These are phyloP conservation scores for Enoplosus armatus DNA, from an alignment of 2,797 vertebrate genomes.

Conservation along the genomic window DNA sequence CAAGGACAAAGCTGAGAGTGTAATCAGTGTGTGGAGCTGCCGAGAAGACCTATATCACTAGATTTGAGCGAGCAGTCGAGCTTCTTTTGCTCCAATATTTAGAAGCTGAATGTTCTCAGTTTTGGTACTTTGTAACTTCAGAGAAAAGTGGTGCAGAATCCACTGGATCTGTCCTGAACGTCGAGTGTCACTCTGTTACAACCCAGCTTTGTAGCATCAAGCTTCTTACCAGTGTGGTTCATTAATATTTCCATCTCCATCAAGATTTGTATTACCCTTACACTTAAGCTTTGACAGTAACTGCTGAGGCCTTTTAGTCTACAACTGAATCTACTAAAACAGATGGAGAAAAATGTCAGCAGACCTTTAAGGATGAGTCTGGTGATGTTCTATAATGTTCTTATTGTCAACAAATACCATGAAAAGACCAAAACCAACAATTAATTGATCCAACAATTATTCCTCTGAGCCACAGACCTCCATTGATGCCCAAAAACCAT, in stretches of 20 bases:
- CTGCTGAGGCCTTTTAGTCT: not conserved
- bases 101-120: not conserved
- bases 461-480: no score
- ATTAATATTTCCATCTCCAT: conserved; percentile 8
- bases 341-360: not conserved
- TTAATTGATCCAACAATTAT: no score
- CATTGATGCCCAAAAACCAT: no score
- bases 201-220: not conserved
- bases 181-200: not conserved
- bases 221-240: not conserved
- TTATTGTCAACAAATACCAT: no score
- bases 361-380: not conserved
- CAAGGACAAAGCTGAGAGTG: conserved; percentile 6
- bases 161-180: not conserved
- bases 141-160: not conserved
- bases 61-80: not conserved
- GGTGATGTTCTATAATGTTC: no score
- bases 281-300: not conserved
- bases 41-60: not conserved
- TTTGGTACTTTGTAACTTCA: not conserved
- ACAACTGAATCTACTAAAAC: no score
- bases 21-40: conserved; percentile 7
- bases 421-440: no score
- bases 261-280: not conserved
- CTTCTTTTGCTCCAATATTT: not conserved